Percentiles rank a stretch among this genome's conserved stretches.
phyloP scores from a whole-genome alignment of 1,140 invertebrate genomes.

The Apis dorsata region DNA sequence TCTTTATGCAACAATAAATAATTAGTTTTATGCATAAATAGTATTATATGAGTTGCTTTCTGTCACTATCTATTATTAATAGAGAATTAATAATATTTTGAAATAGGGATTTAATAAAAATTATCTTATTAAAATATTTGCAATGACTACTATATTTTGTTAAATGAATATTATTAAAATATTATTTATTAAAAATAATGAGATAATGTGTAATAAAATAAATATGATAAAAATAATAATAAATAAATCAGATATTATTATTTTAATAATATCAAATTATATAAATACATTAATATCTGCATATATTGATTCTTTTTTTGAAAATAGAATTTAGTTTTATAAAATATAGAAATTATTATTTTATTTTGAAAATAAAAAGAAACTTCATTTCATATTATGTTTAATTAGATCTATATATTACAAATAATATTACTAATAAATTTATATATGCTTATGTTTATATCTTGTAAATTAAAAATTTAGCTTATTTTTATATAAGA shows the following conservation, averaged over 20 bases:
- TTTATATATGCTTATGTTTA: not conserved
- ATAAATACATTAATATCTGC: not conserved
- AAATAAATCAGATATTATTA: not conserved
- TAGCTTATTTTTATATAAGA: not conserved
- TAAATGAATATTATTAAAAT: not conserved
- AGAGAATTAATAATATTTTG: no score
- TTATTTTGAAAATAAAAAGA: not conserved
- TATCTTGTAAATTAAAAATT: constrained; percentile 6
- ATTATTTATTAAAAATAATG: not conserved
- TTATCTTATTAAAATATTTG: constrained; percentile 52
- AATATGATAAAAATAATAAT: not conserved
- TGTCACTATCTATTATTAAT: not conserved
- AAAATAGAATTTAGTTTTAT: not conserved
- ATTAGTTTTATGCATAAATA: constrained; percentile 18
- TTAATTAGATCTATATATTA: not conserved
- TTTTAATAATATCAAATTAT: not conserved
- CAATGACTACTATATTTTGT: constrained; percentile 15
- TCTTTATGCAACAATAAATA: constrained; percentile 7
- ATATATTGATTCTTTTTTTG: not conserved
- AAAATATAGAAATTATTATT: not conserved
- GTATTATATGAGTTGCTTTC: constrained; percentile 42
- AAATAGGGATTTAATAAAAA: not conserved
- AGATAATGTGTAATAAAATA: not conserved
- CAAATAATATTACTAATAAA: constrained; percentile 7
- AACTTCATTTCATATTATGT: not conserved